Evolutionary conservation across 2,797 vertebrate species (phyloP), one percentile per base, ranked within the genome.

Genomic region (Alauda arvensis): DNA sequence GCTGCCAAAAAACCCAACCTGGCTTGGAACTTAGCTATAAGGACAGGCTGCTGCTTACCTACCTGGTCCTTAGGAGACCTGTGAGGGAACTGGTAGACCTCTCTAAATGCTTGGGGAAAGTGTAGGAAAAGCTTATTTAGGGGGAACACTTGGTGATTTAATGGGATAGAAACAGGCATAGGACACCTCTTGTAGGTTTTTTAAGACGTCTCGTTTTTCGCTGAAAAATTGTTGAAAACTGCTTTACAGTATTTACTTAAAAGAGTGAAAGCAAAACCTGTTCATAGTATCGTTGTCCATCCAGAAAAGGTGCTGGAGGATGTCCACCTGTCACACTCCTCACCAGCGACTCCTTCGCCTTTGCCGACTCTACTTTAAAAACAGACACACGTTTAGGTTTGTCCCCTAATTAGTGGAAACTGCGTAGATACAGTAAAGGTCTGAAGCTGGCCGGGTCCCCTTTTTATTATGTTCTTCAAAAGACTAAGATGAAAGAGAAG

Each of bases 261-360:
- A 81, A 77, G 39, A 83, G 88, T n/a, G 51, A 70, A 83, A 87
- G 10, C 49, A 65, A 81, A 90, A 98, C 98, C 97, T 98, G 94
- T 93, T 98, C 95, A 48, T 96, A 98, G 93, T 95, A 97, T 5
- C 94, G 93, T 7, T 98, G 97, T 57, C 98, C 98, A 72, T 96
- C 92, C 25, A 98, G 95, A 68, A 98, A 98, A 51, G 14, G 33
- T 10, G 97, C 96, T 79, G 93, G 71, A 29, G 80, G 28, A 53
- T 97, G 96, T 89, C 94, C 97, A 34, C 26, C 82, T 12, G 61
- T 77, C 26, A 85, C 94, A 70, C 78, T 96, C 39, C 80, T 77
- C 45, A 62, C 95, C 76, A 96, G 53, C 62, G 96, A 46, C 25
- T 71, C 60, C 82, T 97, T 62, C 5, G 93, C 91, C 45, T 87